Conservation (phyloP, 2,113 vertebrate genomes). For the Danio rerio region DNA sequence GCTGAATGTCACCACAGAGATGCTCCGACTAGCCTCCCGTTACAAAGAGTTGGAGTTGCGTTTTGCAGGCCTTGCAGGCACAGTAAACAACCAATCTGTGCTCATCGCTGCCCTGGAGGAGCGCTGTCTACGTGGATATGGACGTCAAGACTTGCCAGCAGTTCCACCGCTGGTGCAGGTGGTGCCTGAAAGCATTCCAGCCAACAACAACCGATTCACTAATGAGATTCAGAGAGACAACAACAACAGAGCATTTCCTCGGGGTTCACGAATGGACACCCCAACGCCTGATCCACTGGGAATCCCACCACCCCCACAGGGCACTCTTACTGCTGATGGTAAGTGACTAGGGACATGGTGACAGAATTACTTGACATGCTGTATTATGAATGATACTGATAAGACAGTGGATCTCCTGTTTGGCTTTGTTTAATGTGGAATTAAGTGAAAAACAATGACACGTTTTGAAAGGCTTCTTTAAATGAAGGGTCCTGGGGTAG, state of each 20-base stretch:
- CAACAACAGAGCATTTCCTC: slow-evolving; percentile 81
- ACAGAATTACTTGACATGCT: not conserved
- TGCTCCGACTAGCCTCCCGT: slow-evolving; percentile 88
- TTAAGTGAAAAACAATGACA: not conserved
- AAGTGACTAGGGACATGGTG: slow-evolving; percentile 53
- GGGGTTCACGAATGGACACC: slow-evolving; percentile 79
- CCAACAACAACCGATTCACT: slow-evolving; percentile 83
- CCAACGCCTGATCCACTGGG: slow-evolving; percentile 74
- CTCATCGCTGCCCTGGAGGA: slow-evolving; percentile 90
- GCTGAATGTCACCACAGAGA: slow-evolving; percentile 94
- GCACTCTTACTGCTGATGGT: slow-evolving; percentile 90
- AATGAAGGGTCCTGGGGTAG: not conserved
- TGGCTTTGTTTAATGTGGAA: not conserved
- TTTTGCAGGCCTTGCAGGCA: slow-evolving; percentile 84
- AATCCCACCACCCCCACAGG: slow-evolving; percentile 85
- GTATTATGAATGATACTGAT: not conserved
- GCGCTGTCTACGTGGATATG: slow-evolving; percentile 86
- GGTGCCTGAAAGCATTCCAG: slow-evolving; percentile 88
- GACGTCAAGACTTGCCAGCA: slow-evolving; percentile 80
- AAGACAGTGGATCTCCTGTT: not conserved
- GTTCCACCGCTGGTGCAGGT: slow-evolving; percentile 94
- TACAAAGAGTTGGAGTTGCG: slow-evolving; percentile 92
- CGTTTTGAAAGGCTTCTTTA: not conserved
- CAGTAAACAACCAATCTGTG: slow-evolving; percentile 96
- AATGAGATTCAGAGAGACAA: slow-evolving; percentile 95